These are phyloP conservation scores for Apis florea DNA, from an alignment of 1,140 invertebrate species.

Conservation along the genomic window DNA sequence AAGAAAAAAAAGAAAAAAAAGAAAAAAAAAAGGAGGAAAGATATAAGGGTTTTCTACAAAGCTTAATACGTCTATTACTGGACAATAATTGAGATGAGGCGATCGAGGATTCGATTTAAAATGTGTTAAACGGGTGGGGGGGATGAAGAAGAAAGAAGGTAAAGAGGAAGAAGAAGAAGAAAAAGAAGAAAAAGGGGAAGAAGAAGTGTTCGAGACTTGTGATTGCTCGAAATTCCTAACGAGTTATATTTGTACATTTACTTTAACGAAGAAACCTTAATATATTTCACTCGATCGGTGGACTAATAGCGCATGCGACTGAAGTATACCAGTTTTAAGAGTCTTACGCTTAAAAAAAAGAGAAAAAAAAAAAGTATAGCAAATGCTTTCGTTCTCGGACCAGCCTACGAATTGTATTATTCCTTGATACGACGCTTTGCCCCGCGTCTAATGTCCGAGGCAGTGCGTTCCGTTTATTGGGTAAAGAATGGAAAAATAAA, in stretches of 20 bases:
- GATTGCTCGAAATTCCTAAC: constrained; percentile 51
- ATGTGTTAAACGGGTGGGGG: neutral
- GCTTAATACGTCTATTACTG: constrained; percentile 53
- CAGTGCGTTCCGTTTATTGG: constrained; percentile 24
- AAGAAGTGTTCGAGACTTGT: constrained; percentile 47
- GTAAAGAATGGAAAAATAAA: neutral
- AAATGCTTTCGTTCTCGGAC: constrained; percentile 52
- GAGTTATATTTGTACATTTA: constrained; percentile 58
- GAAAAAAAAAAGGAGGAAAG: neutral
- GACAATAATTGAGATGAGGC: constrained; percentile 58
- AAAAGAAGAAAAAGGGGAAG: neutral
- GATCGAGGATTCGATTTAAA: constrained; percentile 23
- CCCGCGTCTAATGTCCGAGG: neutral
- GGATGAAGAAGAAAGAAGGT: neutral
- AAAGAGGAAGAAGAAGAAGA: neutral
- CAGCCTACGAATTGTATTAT: constrained; percentile 26
- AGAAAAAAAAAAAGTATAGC: constrained; percentile 35
- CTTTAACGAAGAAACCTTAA: constrained; percentile 53
- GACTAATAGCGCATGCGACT: constrained; percentile 53
- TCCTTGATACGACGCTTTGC: neutral
- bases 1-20: neutral
- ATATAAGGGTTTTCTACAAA: constrained; percentile 48
- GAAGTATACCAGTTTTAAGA: constrained; percentile 50
- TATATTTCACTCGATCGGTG: constrained; percentile 56
- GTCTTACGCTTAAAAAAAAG: constrained; percentile 41